phyloP scores from a whole-genome alignment of 2,113 vertebrate species.

The Larimichthys polyactis region DNA sequence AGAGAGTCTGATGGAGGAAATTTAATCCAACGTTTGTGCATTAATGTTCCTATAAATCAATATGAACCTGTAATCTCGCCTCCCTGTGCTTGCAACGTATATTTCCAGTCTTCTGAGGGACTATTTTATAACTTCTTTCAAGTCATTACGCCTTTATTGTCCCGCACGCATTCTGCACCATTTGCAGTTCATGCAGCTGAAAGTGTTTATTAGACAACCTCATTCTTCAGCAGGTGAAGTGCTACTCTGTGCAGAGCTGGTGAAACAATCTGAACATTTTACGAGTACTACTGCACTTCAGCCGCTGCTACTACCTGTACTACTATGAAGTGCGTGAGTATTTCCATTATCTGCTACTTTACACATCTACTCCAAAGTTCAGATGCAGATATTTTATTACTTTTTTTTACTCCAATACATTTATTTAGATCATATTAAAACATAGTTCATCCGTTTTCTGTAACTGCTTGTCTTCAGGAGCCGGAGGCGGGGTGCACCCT shows the following conservation, averaged over 20 bases:
- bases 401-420: too few species aligned
- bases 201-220: constrained; percentile 8
- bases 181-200: constrained; percentile 30
- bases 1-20: neutral
- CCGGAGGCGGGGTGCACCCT: too few species aligned
- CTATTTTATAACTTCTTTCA: neutral
- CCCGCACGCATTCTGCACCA: constrained; percentile 24
- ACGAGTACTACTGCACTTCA: neutral
- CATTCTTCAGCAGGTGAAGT: constrained; percentile 13
- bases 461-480: too few species aligned
- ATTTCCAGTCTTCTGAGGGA: constrained; percentile 2
- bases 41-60: constrained; percentile 32
- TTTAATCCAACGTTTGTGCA: neutral
- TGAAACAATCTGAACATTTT: constrained; percentile 2
- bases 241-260: constrained; percentile 11
- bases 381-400: too few species aligned
- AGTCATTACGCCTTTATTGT: constrained; percentile 28
- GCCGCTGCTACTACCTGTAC: neutral
- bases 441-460: too few species aligned
- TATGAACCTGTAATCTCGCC: neutral
- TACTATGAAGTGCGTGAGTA: too few species aligned
- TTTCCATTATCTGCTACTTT: too few species aligned
- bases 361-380: too few species aligned
- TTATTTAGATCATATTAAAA: too few species aligned
- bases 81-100: neutral